Evolutionary conservation across 2,888 invertebrate species (phyloP), one percentile per base, ranked within the genome.

Genomic region (Caenorhabditis becei): DNA sequence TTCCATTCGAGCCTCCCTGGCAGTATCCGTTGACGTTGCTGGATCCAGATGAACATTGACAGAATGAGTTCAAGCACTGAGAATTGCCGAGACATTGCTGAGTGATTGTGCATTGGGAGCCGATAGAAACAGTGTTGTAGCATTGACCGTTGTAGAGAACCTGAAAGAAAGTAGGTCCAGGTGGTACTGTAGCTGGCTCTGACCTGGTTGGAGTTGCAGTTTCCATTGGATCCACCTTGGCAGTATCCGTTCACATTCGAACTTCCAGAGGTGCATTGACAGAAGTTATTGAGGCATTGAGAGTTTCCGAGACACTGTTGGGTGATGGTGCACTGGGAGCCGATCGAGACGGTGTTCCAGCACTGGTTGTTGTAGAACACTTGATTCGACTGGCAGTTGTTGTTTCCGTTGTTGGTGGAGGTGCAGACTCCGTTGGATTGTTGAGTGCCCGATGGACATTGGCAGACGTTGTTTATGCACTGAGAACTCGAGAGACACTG

Each of bases 81-180:
- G 81, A 74, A 37, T 69, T 77, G 10, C 63, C 70, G 5, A 79
- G 63, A 58, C 88, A 88, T 53, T 88, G 88, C 32, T 80, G 66
- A 16, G 84, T 82, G 71, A 80, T 75, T 1, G 58, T 35, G 51
- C 88, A 88, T 18, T 74, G 65, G 8, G 77, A 77, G 0, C 87
- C 87, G 10, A 84, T 65, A 10, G 72, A 69, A 2, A 82, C 83
- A 3, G 82, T 80, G 37, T 77, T 77, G 26, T 35, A 77, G 62
- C 75, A 63, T 58, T 70, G 70, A 4, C 28, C 41, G 37, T 77
- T 77, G 65, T 49, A 70, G 49, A 44, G 28, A 2, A 72, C 56
- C 49, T 62, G 7, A 37, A 49, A 47, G 23, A 41, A 2, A 37
- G 37, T 47, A 16, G 47, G 10, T n/a, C 47, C 10, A 47, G 7